Evolutionary conservation across 2,113 vertebrate genomes (phyloP).

Genomic region (Camelus dromedarius): DNA sequence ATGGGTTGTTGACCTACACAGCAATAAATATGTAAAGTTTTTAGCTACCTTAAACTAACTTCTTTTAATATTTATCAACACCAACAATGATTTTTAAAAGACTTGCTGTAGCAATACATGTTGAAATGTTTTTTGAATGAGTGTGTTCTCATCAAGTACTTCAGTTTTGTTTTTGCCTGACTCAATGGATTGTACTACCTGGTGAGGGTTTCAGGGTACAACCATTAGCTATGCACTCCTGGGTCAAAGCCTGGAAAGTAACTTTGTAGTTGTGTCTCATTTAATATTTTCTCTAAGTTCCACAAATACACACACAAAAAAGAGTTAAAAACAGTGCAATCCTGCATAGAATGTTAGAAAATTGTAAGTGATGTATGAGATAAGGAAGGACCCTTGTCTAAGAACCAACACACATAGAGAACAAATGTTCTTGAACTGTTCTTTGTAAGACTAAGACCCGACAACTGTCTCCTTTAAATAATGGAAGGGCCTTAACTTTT

Average conservation of each 20-base stretch:
- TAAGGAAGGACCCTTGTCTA: neutral
- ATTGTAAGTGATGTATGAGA: constrained; percentile 59
- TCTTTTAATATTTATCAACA: neutral
- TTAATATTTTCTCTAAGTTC: neutral
- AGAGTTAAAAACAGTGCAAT: neutral
- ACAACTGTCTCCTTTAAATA: constrained; percentile 62
- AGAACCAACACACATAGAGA: neutral
- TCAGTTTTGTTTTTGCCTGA: neutral
- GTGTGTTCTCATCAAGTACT: neutral
- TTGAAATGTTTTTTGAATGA: neutral
- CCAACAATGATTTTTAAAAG: neutral
- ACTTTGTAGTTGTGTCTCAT: neutral
- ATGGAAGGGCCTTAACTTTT: constrained; percentile 28
- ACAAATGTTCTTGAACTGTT: constrained; percentile 24
- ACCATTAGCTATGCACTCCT: neutral
- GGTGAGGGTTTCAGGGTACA: neutral
- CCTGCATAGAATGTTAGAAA: constrained; percentile 34
- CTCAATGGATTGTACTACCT: neutral
- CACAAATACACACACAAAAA: neutral
- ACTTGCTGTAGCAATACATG: neutral
- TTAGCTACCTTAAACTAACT: constrained; percentile 16
- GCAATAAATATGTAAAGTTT: neutral
- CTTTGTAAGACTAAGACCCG: constrained; percentile 47
- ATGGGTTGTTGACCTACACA: neutral
- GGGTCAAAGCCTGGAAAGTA: neutral